Percentiles rank a stretch among this genome's conserved stretches.
Conservation (phyloP, 2,888 invertebrate species). For the Philereme transversata region DNA sequence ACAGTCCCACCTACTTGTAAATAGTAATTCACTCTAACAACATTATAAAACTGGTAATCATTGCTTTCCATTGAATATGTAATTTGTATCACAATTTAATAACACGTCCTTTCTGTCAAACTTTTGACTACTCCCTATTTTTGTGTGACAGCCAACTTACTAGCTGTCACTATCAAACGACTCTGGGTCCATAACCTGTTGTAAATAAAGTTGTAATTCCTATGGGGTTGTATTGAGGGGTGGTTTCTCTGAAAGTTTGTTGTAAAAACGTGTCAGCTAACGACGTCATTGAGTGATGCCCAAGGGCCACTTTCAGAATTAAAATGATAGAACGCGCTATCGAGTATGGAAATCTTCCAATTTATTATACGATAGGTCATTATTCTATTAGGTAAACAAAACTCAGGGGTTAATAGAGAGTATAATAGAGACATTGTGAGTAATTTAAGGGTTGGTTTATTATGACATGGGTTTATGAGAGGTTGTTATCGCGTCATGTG, state of each 20-base stretch:
- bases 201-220: slow-evolving; percentile 27
- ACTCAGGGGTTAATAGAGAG: slow-evolving; percentile 66
- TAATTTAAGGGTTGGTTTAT: slow-evolving; percentile 54
- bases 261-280: slow-evolving; percentile 59
- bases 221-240: not conserved
- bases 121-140: slow-evolving; percentile 57
- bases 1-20: slow-evolving; percentile 28
- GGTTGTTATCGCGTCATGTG: slow-evolving; percentile 40
- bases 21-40: slow-evolving; percentile 33
- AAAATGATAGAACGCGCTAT: slow-evolving; percentile 81
- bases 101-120: slow-evolving; percentile 70
- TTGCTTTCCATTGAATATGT: slow-evolving; percentile 62
- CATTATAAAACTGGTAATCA: slow-evolving; percentile 62
- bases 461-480: slow-evolving; percentile 40
- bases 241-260: slow-evolving; percentile 20
- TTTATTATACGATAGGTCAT: slow-evolving; percentile 82
- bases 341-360: slow-evolving; percentile 82
- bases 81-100: slow-evolving; percentile 77
- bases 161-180: slow-evolving; percentile 10
- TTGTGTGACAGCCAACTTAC: slow-evolving; percentile 37
- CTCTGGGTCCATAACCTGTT: slow-evolving; percentile 8
- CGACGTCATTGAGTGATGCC: slow-evolving; percentile 71
- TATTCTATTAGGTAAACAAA: slow-evolving; percentile 83
- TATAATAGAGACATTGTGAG: slow-evolving; percentile 68
- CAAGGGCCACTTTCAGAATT: slow-evolving; percentile 77